These are phyloP conservation scores for Halcyon senegalensis DNA, from an alignment of 2,113 vertebrate species.

Conservation along the genomic window DNA sequence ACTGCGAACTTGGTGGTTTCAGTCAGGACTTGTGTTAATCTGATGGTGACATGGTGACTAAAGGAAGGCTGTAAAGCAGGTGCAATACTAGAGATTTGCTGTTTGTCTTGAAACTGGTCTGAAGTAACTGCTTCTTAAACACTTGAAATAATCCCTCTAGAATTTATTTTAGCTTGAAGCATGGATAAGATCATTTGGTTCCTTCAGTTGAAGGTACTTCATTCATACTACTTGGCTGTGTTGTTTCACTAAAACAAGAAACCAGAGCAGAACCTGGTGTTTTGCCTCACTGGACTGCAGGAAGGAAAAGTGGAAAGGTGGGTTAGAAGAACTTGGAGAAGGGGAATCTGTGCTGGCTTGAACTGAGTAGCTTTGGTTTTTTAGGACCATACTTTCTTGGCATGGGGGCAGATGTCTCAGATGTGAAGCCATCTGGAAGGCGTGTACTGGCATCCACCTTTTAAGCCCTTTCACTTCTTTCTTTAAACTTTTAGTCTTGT, in stretches of 20 bases:
- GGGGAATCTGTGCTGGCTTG: background rate
- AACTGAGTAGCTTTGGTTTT: background rate
- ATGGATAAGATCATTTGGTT: background rate
- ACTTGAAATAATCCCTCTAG: background rate
- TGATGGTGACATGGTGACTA: background rate
- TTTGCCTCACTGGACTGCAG: background rate
- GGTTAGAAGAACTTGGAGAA: background rate
- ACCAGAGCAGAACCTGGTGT: background rate
- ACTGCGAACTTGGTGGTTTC: background rate
- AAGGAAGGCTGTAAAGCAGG: background rate
- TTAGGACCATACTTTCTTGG: background rate
- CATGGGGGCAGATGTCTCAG: rapidly evolving
- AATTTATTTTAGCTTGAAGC: background rate
- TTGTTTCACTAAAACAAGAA: background rate
- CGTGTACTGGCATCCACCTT: background rate
- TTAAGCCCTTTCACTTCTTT: background rate
- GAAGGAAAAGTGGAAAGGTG: background rate
- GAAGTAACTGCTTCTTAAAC: background rate
- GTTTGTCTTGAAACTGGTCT: background rate
- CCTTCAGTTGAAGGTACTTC: background rate
- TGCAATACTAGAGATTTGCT: background rate
- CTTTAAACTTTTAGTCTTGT: background rate
- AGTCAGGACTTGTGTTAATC: background rate
- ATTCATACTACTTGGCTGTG: background rate
- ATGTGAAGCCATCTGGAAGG: background rate